Evolutionary conservation across 2,888 invertebrate species (phyloP).

Genomic region (Chesias legatella): DNA sequence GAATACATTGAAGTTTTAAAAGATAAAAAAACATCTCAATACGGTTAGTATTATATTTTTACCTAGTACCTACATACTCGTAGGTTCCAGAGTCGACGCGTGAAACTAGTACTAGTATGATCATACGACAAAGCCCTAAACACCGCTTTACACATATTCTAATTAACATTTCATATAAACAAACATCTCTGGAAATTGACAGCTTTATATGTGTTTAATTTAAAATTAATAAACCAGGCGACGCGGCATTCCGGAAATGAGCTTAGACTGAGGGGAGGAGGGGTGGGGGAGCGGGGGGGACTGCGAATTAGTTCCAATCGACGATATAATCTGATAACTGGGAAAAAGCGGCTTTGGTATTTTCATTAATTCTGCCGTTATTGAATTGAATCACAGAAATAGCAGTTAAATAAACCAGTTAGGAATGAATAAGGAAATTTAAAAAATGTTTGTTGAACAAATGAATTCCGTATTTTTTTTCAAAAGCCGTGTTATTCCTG

Average conservation of each 20-base stretch:
- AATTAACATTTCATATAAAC: constrained; percentile 16
- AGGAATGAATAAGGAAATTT: too few relatives aligned
- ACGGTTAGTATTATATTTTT: too few relatives aligned
- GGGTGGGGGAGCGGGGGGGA: constrained; percentile 30
- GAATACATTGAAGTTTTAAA: too few relatives aligned
- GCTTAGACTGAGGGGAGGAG: constrained; percentile 74
- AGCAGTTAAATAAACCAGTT: too few relatives aligned
- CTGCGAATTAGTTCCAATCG: constrained; percentile 54
- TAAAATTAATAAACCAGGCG: constrained; percentile 87
- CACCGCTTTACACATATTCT: constrained; percentile 33
- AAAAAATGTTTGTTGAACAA: too few relatives aligned
- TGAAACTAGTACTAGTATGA: too few relatives aligned
- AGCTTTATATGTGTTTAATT: constrained; percentile 79
- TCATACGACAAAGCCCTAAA: constrained; percentile 8
- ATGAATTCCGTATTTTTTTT: too few relatives aligned
- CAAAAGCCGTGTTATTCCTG: too few relatives aligned
- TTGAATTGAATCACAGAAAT: neutral
- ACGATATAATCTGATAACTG: constrained; percentile 20
- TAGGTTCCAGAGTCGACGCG: too few relatives aligned
- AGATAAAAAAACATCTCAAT: too few relatives aligned
- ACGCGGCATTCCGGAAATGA: constrained; percentile 82
- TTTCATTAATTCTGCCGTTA: constrained; percentile 5
- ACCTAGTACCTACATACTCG: too few relatives aligned
- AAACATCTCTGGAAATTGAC: constrained; percentile 43
- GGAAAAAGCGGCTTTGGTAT: constrained; percentile 9